Base-by-base conservation (phyloP, 2,888 invertebrate genomes). In the Fragum fragum region DNA sequence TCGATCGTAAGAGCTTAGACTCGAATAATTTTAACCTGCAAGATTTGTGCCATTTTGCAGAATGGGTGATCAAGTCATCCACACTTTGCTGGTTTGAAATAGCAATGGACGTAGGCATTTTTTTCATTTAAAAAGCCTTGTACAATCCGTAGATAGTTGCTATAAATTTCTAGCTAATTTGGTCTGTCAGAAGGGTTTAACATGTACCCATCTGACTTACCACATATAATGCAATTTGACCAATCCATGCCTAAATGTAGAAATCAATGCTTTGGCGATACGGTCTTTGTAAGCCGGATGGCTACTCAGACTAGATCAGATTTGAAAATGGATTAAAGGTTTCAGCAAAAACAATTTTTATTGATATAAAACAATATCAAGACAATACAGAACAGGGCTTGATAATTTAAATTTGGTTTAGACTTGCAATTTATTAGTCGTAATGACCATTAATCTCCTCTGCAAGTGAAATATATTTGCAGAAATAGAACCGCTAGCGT, bases 31-130 rank as follows among this genome's bases (percentile, higher is more conserved):
- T 57, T 2, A 57, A 23, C 23, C 57, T 21, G n/a, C 57, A 57
- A 23, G 57, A 57, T 57, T 57, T 57, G 23, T 57, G 57, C 57
- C 57, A 57, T 57, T 57, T 57, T 21, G 57, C 57, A 57, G 57
- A 57, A 57, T 57, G 23, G 2, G 57, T 23, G 23, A 57, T 26
- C 23, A 57, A 57, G 23, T 57, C 57, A 26, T 57, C 57, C 5
- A 26, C 57, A 26, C 57, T 57, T 57, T 57, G 23, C n/a, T 57
- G 23, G 11, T 26, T n/a, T 26, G 23, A 26, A 23, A 57, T 57
- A 21, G 26, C 26, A 26, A 57, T 57, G 23, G 57, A 23, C 11
- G 57, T 57, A 26, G 57, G 57, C 57, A 57, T 26, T 57, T 57
- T 57, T 6, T 57, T 26, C 26, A 57, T 26, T 6, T 21, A 14